Percentiles rank a stretch among this genome's conserved stretches.
Conservation (phyloP, 1,140 invertebrate genomes). For the Neocloeon triangulifer region DNA sequence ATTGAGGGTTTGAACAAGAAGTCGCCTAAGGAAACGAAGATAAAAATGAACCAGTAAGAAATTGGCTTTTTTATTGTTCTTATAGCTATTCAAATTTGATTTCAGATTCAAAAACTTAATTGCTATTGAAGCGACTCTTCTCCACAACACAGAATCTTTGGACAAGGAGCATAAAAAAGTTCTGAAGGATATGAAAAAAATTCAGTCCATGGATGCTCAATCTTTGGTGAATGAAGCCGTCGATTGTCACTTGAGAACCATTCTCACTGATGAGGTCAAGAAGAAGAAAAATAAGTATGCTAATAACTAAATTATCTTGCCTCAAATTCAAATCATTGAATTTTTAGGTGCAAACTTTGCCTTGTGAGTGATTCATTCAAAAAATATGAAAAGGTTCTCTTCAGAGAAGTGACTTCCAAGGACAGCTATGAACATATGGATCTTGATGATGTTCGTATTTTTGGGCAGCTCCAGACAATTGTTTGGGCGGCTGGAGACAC, state of each 20-base stretch:
- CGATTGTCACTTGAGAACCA: constrained; percentile 37
- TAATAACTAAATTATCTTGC: too few species aligned
- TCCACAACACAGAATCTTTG: constrained; percentile 20
- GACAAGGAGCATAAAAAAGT: constrained; percentile 17
- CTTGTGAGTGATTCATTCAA: constrained; percentile 22
- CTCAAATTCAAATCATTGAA: too few species aligned
- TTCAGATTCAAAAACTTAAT: too few species aligned
- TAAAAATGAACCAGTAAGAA: too few species aligned
- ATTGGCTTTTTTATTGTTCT: too few species aligned
- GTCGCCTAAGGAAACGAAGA: too few species aligned
- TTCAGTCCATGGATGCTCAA: constrained; percentile 15
- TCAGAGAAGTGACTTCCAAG: constrained; percentile 22
- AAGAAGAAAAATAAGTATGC: too few species aligned
- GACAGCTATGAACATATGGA: constrained; percentile 9
- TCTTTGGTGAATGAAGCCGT: constrained; percentile 29
- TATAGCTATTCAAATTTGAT: too few species aligned
- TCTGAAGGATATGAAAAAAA: constrained; percentile 14
- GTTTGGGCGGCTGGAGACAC: constrained; percentile 28
- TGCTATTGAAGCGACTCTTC: too few species aligned
- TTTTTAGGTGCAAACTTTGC: constrained; percentile 23
- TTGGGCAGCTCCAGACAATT: constrained; percentile 16
- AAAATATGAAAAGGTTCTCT: constrained; percentile 26
- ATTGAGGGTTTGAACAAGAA: too few species aligned
- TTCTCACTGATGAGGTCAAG: constrained; percentile 10
- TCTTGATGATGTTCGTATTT: too few species aligned